Base-by-base conservation (phyloP, 2,888 invertebrate genomes). In the Plagodis pulveraria region DNA sequence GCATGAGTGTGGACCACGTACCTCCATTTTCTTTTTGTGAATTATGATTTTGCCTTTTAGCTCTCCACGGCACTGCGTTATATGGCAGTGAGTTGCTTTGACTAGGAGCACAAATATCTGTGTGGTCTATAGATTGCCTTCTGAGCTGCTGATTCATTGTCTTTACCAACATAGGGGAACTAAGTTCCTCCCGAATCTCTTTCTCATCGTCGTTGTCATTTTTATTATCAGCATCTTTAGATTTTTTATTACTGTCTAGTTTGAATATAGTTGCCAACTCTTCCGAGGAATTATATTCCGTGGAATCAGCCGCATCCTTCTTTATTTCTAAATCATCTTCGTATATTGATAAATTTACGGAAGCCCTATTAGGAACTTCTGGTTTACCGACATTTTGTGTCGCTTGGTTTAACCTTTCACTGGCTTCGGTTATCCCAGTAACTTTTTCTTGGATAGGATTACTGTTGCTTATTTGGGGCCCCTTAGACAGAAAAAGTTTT, bases 201-300 rank as follows among this genome's bases (percentile, higher is more conserved):
- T 80, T 78, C 50, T 82, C 80, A 8, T 76, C 65, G 36, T 74
- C 76, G 12, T 72, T 73, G 48, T 76, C 65, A 53, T 65, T 79
- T 50, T 81, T 80, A 63, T 71, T 73, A 9, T 71, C 66, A 41
- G 61, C 57, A 55, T 62, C 58, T 40, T 65, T 70, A 53, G 71
- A 63, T 71, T 80, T 85, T 12, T 70, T 67, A 66, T 73, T 81
- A 57, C 71, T 75, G 48, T 87, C 86, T 59, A 88, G 70, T 71
- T 94, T 94, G 77, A 95, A 95, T 72, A 95, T 95, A 71, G 94
- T 94, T 34, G 95, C 94, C 69, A 95, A 83, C 77, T 95, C 95
- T 75, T 95, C 95, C 50, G 94, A 94, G 9, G 95, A 95, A 79
- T 95, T 95, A 74, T 95, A 95, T 78, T 94, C 94, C 57, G 94